Percentiles rank a stretch among this genome's conserved stretches.
These are phyloP conservation scores for Neolamprologus devosi DNA, from an alignment of 2,113 vertebrate species.

Conservation along the genomic window DNA sequence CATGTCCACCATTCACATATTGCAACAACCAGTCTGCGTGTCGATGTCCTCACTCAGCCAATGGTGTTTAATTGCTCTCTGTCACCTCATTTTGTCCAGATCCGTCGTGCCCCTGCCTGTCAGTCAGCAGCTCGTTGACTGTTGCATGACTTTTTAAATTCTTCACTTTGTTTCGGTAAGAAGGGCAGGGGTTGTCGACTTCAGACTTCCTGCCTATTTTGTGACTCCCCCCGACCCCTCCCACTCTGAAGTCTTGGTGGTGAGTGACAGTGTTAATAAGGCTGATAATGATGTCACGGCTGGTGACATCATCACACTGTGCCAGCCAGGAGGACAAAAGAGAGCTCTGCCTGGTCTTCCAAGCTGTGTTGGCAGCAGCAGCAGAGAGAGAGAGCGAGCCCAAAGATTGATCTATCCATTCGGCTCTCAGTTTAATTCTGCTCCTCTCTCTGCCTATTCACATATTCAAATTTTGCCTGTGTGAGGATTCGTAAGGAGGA, in stretches of 20 bases:
- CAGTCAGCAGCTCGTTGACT: constrained; percentile 50
- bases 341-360: constrained; percentile 38
- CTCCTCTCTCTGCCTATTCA: constrained; percentile 30
- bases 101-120: constrained; percentile 29
- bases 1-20: constrained; percentile 38
- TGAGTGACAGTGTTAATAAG: constrained; percentile 41
- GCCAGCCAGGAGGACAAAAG: constrained; percentile 58
- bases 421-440: constrained; percentile 55
- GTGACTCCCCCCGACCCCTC: background rate
- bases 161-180: constrained; percentile 17
- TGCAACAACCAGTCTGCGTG: constrained; percentile 34
- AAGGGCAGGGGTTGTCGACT: background rate
- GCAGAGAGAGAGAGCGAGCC: background rate
- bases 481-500: constrained; percentile 54
- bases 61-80: constrained; percentile 3
- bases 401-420: constrained; percentile 60
- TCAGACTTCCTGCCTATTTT: constrained; percentile 8
- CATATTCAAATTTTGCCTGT: constrained; percentile 58
- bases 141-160: constrained; percentile 63
- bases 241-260: constrained; percentile 24
- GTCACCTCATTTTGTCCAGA: constrained; percentile 47
- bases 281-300: constrained; percentile 59
- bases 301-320: constrained; percentile 61
- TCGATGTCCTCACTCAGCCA: constrained; percentile 45
- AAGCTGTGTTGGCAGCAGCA: constrained; percentile 49